Evolutionary conservation across 2,888 invertebrate species (phyloP), one percentile per base, ranked within the genome.

Genomic region (Pandemis heparana): DNA sequence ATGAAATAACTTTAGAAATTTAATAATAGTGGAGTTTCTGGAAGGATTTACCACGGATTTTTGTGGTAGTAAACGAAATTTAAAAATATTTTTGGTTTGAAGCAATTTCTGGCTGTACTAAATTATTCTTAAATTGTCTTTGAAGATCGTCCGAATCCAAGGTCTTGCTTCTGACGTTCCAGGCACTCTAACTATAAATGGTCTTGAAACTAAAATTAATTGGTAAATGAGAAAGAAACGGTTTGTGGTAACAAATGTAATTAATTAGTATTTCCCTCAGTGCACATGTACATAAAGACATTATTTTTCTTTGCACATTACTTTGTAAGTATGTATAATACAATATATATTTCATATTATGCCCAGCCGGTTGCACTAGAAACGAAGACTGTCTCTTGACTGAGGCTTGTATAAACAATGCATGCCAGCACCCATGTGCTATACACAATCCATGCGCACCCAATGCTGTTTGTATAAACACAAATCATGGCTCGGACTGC

Each of bases 361-460:
- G 87, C 92, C 86, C 95, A 98, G 98, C 96, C 95, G 96, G 97
- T 96, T 98, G 98, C 96, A 96, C 96, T 88, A 96, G 95, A 88
- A 97, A 98, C 94, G 96, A 97, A 89, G 98, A 98, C 87, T 98
- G 98, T 91, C 96, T 96, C 78, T 91, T 97, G 87, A 97, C 97
- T 78, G 97, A 98, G 94, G 97, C 97, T 87, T 98, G 98, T 95
- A 96, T 98, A 91, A 96, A 96, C 89, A 95, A 96, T 86, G 96
- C 96, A 89, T 98, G 98, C 89, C 97, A 97, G 92, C 97, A 96
- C 92, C 98, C 98, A 62, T 98, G 98, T 91, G 97, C 96, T 86
- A 95, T 97, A 83, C 96, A 96, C 87, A 97, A 98, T 87, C 98
- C 98, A 70, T 98, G 98, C 87, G 96, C 96, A 79, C 95, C 96